Base-by-base conservation (phyloP, 2,113 vertebrate genomes). In the Pyxicephalus adspersus region DNA sequence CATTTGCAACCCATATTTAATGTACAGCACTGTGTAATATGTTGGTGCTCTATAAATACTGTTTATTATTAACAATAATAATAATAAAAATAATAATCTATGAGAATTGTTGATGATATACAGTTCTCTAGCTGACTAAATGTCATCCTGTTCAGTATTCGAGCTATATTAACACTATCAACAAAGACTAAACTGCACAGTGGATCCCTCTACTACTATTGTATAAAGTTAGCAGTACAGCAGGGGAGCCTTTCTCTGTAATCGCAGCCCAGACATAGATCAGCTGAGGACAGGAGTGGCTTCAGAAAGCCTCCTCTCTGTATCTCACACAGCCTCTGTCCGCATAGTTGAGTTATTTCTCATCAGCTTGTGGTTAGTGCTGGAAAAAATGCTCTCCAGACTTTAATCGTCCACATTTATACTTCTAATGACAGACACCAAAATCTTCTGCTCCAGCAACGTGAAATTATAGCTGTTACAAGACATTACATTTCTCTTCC, bases 351-450 rank as follows among this genome's bases (percentile, higher is more conserved):
- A 75, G 63, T 65, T 66, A 75, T 82, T 82, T 66, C 72, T 82
- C 80, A 82, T 75, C 70, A 45, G n/a, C 31, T 74, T 74, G 80
- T 82, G 80, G 80, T 82, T 82, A 75, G 29, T 34, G 64, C 70
- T 82, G 79, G 79, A 81, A 81, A 80, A 73, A 72, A 64, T 63
- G 25, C 68, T 81, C 58, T 71, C 70, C 80, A 58, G 60, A 75
- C 61, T 38, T 57, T 82, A 82, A 82, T 82, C 60, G 50, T 38
- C 70, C 51, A 45, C 63, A 75, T 82, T 75, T 74, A 74, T 75
- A 58, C 70, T 66, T 66, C 71, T 75, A 75, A 75, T 82, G 80
- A 82, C 61, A 82, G 80, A 82, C 71, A 82, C 80, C 80, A n/a
- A 66, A 82, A 81, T 73, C 79, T 74, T 81, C 79, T 73, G 68